A percentile compares a stretch with the other conserved stretches of the same genome.
phyloP scores from a whole-genome alignment of 2,888 invertebrate genomes.

The Conops quadrifasciatus region DNA sequence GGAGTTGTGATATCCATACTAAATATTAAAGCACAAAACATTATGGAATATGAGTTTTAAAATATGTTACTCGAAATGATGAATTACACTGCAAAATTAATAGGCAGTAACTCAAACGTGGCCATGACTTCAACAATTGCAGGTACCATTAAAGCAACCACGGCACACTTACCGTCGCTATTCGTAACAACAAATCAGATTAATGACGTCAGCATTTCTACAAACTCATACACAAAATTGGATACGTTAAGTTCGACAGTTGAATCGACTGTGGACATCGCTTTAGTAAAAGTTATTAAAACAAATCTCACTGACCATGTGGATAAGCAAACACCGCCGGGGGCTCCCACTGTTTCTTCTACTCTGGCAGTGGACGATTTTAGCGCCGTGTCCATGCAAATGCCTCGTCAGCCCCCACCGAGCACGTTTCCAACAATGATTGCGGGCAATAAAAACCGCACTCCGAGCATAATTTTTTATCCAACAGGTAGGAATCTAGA shows the following conservation, averaged over 20 bases:
- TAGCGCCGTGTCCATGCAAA: constrained; percentile 36
- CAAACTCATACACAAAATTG: constrained; percentile 32
- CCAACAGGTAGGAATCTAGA: constrained; percentile 71
- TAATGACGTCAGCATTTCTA: constrained; percentile 16
- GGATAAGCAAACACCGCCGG: constrained; percentile 44
- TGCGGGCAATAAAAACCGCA: constrained; percentile 72
- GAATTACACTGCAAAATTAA: constrained; percentile 57
- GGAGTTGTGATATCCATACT: too few relatives aligned
- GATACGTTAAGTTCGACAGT: constrained; percentile 43
- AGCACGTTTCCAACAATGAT: constrained; percentile 57
- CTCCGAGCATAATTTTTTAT: constrained; percentile 77
- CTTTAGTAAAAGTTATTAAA: constrained; percentile 49
- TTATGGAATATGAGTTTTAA: too few relatives aligned
- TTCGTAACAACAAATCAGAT: neutral
- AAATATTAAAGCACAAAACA: too few relatives aligned
- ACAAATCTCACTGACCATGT: constrained; percentile 48
- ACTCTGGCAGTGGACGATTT: constrained; percentile 41
- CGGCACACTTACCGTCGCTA: constrained; percentile 34
- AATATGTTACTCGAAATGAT: constrained; percentile 53
- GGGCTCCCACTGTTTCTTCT: constrained; percentile 38
- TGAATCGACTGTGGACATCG: constrained; percentile 52
- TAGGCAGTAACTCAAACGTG: constrained; percentile 40
- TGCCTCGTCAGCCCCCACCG: constrained; percentile 33
- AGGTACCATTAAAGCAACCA: constrained; percentile 45
- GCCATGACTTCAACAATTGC: constrained; percentile 38